Evolutionary conservation across 2,113 vertebrate species (phyloP).

Genomic region (Pituophis catenifer): DNA sequence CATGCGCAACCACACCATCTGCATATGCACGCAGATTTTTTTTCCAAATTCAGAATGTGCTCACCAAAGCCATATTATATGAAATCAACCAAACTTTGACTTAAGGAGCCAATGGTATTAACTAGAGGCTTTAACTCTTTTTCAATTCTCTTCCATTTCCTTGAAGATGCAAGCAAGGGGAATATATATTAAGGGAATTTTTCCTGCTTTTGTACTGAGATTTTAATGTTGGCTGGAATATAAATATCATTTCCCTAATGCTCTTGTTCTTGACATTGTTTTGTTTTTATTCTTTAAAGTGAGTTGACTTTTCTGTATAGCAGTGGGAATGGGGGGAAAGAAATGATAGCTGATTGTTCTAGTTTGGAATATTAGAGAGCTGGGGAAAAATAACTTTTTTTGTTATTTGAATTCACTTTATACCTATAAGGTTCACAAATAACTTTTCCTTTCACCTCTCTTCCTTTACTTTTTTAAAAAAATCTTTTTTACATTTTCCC

Average conservation of each 20-base stretch:
- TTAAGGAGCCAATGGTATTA: constrained; percentile 68
- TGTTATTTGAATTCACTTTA: constrained; percentile 83
- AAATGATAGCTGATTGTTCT: constrained; percentile 63
- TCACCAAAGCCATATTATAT: constrained; percentile 63
- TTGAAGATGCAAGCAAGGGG: constrained; percentile 57
- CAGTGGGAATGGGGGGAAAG: constrained; percentile 48
- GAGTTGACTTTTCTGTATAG: constrained; percentile 73
- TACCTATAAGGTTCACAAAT: too few species aligned
- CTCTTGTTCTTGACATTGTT: constrained; percentile 70
- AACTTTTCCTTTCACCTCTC: constrained; percentile 65
- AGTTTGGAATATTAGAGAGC: constrained; percentile 67
- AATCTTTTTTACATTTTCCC: constrained; percentile 14
- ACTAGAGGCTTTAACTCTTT: constrained; percentile 61
- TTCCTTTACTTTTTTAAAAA: constrained; percentile 19
- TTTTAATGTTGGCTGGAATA: constrained; percentile 75
- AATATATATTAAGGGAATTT: constrained; percentile 63
- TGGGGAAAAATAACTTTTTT: constrained; percentile 82
- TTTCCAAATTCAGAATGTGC: constrained; percentile 55
- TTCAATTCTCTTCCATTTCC: constrained; percentile 61
- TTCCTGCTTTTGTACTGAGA: constrained; percentile 67
- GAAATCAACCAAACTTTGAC: constrained; percentile 62
- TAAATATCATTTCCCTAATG: constrained; percentile 82
- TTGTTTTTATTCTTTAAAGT: constrained; percentile 78
- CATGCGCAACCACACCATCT: too few species aligned
- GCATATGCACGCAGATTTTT: background rate